Evolutionary conservation across 1,140 invertebrate species (phyloP).

Genomic region (Gryllus bimaculatus): DNA sequence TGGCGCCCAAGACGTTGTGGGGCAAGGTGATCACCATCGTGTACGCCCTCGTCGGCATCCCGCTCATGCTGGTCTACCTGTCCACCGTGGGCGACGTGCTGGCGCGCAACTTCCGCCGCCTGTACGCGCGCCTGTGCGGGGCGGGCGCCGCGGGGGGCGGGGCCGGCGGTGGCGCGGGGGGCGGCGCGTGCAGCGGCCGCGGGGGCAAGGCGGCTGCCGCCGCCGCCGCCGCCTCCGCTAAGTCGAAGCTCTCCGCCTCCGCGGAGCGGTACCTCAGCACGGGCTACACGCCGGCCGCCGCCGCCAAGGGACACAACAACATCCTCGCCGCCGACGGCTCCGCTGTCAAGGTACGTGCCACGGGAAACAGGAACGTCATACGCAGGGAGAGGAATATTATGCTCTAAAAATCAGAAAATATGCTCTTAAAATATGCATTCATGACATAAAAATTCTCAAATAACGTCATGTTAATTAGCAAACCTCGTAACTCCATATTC

Average conservation of each 20-base stretch:
- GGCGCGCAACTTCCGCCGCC: conserved; percentile 34
- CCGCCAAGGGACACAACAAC: conserved; percentile 12
- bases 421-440: too few relatives aligned
- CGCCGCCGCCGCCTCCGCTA: background rate
- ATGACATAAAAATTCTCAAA: too few relatives aligned
- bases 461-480: too few relatives aligned
- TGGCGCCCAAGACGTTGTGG: conserved; percentile 80
- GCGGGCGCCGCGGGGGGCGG: conserved; percentile 31
- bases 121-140: conserved; percentile 42
- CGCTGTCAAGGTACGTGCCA: background rate
- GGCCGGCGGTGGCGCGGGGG: conserved; percentile 18
- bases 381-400: too few relatives aligned
- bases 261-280: conserved; percentile 20
- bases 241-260: conserved; percentile 26
- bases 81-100: conserved; percentile 73
- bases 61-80: conserved; percentile 80
- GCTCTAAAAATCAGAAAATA: too few relatives aligned
- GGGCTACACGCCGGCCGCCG: background rate
- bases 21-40: conserved; percentile 80
- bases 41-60: conserved; percentile 83
- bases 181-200: conserved; percentile 5
- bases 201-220: conserved; percentile 23
- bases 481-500: too few relatives aligned
- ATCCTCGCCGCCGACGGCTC: conserved; percentile 11
- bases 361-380: too few relatives aligned